Evolutionary conservation across 2,113 vertebrate genomes (phyloP).

Genomic region (Petrocephalus microphthalmus): DNA sequence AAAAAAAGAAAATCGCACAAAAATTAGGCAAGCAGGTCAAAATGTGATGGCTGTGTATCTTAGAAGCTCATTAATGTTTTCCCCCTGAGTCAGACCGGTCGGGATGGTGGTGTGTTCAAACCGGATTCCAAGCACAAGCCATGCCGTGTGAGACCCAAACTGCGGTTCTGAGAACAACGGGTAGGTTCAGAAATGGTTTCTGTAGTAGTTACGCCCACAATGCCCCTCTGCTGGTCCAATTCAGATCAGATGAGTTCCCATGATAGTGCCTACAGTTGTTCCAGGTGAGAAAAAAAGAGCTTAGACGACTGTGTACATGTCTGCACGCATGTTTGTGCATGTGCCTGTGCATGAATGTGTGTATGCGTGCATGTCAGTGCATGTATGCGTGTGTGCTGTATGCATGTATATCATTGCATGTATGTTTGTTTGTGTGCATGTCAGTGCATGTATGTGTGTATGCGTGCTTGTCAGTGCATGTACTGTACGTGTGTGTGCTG

Average conservation of each 20-base stretch:
- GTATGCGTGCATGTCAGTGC: conserved; percentile 6
- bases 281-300: not conserved
- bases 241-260: not conserved
- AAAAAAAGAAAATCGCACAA: not conserved
- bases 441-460: not conserved
- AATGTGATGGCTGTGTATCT: not conserved
- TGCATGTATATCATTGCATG: not conserved
- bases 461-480: not conserved
- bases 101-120: not conserved
- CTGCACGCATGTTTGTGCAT: not conserved
- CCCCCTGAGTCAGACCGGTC: not conserved
- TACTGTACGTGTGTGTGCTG: not conserved
- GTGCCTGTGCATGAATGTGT: conserved; percentile 19
- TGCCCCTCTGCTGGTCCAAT: not conserved
- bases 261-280: not conserved
- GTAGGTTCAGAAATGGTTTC: not conserved
- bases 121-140: not conserved
- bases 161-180: not conserved
- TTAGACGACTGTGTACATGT: not conserved
- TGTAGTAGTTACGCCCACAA: not conserved
- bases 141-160: not conserved
- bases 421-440: not conserved
- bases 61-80: not conserved
- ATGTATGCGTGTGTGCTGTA: not conserved
- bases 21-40: not conserved